Base-by-base conservation (phyloP, 30 jellyfish, hydroid and myxozoan species). In the Chrysaora quinquecirrha region DNA sequence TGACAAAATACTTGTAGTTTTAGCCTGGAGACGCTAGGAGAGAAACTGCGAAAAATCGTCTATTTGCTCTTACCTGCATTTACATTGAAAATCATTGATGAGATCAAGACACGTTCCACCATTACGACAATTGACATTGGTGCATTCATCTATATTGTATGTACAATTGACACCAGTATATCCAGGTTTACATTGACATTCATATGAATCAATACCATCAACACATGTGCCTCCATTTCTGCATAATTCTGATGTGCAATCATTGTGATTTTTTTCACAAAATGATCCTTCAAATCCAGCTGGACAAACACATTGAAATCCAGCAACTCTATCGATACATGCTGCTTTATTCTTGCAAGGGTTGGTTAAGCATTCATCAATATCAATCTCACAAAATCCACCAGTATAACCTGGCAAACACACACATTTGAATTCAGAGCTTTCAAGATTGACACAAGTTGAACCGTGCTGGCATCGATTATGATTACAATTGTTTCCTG, bases 1-100 rank as follows among this genome's bases (percentile, higher is more conserved):
- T n/a, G n/a, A n/a, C n/a, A n/a, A n/a, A n/a, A n/a, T n/a, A n/a
- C n/a, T n/a, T n/a, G n/a, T n/a, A n/a, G n/a, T n/a, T n/a, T n/a
- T n/a, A n/a, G n/a, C n/a, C n/a, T n/a, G n/a, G n/a, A n/a, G n/a
- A n/a, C n/a, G n/a, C n/a, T n/a, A n/a, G n/a, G n/a, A n/a, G n/a
- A n/a, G n/a, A n/a, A n/a, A n/a, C n/a, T n/a, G n/a, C n/a, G n/a
- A n/a, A n/a, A n/a, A n/a, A n/a, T n/a, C n/a, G n/a, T n/a, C n/a
- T n/a, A n/a, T n/a, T n/a, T n/a, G n/a, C n/a, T n/a, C n/a, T 47
- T n/a, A 92, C 98, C 95, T 81, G 93, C 98, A 92, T 20, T 68
- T 58, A 70, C 98, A 92, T 22, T 87, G 32, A 80, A 88, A 92
- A 0, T 69, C 73, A 60, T 74, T 75, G 30, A 86, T 33, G 0